Conservation (phyloP, 2,113 vertebrate species). For the Paramisgurnus dabryanus region DNA sequence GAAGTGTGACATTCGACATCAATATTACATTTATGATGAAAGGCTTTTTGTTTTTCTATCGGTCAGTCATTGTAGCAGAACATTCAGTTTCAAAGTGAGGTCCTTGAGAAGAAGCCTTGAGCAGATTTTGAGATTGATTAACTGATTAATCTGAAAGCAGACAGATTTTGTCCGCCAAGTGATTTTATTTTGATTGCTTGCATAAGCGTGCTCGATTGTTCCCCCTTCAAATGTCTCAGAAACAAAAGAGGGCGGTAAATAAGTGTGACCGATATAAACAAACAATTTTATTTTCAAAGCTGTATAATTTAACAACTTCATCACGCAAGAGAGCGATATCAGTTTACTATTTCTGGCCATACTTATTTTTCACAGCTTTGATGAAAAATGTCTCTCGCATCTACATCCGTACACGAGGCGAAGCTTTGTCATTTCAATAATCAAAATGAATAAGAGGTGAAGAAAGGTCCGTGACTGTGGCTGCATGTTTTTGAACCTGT, state of each 20-base stretch:
- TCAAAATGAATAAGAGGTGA: conserved; percentile 15
- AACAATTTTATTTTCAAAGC: conserved; percentile 23
- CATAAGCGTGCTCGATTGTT: neutral
- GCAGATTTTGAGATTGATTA: neutral
- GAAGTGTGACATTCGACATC: too few relatives aligned
- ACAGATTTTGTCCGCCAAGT: neutral
- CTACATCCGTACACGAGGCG: neutral
- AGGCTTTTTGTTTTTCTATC: too few relatives aligned
- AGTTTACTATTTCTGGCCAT: conserved; percentile 32
- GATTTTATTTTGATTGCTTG: neutral
- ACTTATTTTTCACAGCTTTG: conserved; percentile 35
- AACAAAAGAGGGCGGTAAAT: neutral
- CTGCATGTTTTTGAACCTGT: neutral
- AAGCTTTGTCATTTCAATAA: conserved; percentile 5
- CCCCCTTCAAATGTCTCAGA: neutral
- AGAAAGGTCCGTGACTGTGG: conserved; percentile 1
- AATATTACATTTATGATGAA: too few relatives aligned
- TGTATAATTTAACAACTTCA: conserved; percentile 17
- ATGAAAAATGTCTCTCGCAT: conserved; percentile 28
- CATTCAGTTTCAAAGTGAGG: too few relatives aligned
- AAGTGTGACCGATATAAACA: conserved; percentile 19
- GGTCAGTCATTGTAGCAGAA: too few relatives aligned
- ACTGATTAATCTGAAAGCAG: neutral
- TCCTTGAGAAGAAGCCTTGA: too few relatives aligned
- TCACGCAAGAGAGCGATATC: conserved; percentile 25